A percentile compares a stretch with the other conserved stretches of the same genome.
Evolutionary conservation across 1,140 invertebrate species (phyloP).

Genomic region (Cherax quadricarinatus): DNA sequence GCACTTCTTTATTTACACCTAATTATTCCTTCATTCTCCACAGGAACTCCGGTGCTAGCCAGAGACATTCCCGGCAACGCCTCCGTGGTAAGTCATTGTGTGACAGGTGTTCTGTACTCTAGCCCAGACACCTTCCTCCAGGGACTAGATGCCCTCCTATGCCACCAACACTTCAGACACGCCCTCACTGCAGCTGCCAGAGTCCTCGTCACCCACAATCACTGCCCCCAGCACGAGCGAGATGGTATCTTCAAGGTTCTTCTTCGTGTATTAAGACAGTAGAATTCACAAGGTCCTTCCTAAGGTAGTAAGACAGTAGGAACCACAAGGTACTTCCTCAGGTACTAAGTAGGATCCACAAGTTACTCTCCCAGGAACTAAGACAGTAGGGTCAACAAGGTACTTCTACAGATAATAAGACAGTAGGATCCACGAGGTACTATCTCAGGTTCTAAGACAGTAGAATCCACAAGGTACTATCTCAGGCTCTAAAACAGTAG

Average conservation of each 20-base stretch:
- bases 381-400: too few relatives aligned
- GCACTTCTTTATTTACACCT: too few relatives aligned
- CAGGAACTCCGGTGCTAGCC: slow-evolving; percentile 43
- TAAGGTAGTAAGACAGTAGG: too few relatives aligned
- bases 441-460: too few relatives aligned
- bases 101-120: slow-evolving; percentile 17
- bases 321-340: too few relatives aligned
- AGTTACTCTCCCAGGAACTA: too few relatives aligned
- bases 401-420: too few relatives aligned
- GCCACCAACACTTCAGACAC: background rate
- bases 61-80: slow-evolving; percentile 41
- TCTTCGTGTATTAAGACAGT: background rate
- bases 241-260: background rate
- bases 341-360: too few relatives aligned
- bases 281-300: background rate
- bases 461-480: too few relatives aligned
- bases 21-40: background rate
- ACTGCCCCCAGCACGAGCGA: slow-evolving; percentile 3
- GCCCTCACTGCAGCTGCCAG: background rate
- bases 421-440: too few relatives aligned
- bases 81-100: background rate
- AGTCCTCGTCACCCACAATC: background rate
- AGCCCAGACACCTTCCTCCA: slow-evolving; percentile 19
- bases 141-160: slow-evolving; percentile 5
- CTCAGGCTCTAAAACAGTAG: too few relatives aligned